A percentile compares a stretch with the other conserved stretches of the same genome.
Conservation (phyloP, 1,140 invertebrate genomes). For the Drosophila leontia region DNA sequence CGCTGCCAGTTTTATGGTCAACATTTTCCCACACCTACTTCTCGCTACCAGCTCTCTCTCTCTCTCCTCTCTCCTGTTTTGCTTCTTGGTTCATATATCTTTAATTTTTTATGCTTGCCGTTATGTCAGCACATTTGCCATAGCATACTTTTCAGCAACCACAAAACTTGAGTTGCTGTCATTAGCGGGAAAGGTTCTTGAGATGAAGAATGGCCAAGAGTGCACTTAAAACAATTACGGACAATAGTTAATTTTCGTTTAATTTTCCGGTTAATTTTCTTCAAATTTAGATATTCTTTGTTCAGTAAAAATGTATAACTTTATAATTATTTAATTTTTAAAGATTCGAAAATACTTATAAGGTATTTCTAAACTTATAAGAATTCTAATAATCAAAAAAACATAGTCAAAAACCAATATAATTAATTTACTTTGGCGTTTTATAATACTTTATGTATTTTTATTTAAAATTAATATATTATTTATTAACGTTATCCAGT, state of each 20-base stretch:
- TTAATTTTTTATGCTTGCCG: slow-evolving; percentile 69
- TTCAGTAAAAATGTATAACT: too few relatives aligned
- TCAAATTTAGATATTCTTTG: too few relatives aligned
- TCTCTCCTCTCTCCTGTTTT: background rate
- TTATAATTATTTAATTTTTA: too few relatives aligned
- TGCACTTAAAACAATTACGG: slow-evolving; percentile 4
- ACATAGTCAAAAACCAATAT: too few relatives aligned
- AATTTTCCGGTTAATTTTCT: too few relatives aligned
- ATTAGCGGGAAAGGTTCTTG: slow-evolving; percentile 60
- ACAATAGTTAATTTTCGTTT: too few relatives aligned
- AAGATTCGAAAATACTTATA: too few relatives aligned
- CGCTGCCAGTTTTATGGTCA: slow-evolving; percentile 59
- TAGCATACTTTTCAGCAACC: slow-evolving; percentile 72
- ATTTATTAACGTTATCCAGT: background rate
- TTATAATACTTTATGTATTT: too few relatives aligned
- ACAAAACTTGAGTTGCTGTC: slow-evolving; percentile 56
- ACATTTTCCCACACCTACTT: slow-evolving; percentile 22
- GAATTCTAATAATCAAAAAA: too few relatives aligned
- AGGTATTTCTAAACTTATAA: too few relatives aligned
- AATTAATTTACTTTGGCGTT: too few relatives aligned
- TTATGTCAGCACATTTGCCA: slow-evolving; percentile 72
- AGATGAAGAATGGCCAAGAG: slow-evolving; percentile 1
- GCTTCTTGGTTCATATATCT: slow-evolving; percentile 70
- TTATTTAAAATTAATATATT: background rate
- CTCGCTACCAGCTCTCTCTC: background rate